Conservation (phyloP, 2,797 vertebrate species). For the Nothura maculosa region DNA sequence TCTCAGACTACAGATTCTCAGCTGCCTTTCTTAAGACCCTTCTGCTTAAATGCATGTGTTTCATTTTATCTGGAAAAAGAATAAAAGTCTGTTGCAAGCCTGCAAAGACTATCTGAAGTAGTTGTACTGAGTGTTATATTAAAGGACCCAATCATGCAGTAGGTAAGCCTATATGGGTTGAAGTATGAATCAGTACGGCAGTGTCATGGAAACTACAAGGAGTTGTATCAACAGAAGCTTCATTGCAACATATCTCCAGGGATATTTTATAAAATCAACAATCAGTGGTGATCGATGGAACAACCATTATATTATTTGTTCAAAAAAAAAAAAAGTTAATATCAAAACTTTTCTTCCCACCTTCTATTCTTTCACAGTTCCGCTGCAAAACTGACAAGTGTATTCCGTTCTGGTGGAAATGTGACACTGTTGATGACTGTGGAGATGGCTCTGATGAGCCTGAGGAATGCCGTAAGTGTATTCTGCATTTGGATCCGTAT, state of each 20-base stretch:
- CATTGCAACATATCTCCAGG: background rate
- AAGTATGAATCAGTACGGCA: background rate
- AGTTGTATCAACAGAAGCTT: background rate
- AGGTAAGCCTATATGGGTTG: background rate
- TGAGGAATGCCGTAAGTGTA: slow-evolving; percentile 91
- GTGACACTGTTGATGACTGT: slow-evolving; percentile 95
- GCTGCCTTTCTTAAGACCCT: background rate
- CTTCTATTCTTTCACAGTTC: slow-evolving; percentile 82
- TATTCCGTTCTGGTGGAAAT: slow-evolving; percentile 98
- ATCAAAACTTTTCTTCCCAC: background rate
- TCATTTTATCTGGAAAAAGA: background rate
- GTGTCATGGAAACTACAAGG: background rate
- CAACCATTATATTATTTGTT: fast-evolving
- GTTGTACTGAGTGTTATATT: background rate
- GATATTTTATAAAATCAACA: background rate
- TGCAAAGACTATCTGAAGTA: background rate
- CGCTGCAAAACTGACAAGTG: slow-evolving; percentile 96
- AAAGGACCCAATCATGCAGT: background rate
- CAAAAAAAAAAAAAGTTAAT: background rate
- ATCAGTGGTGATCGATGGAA: background rate
- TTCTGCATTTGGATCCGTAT: too few relatives aligned
- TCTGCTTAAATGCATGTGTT: background rate
- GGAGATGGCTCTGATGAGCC: slow-evolving; percentile 95
- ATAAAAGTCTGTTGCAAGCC: background rate
- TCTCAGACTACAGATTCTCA: background rate